Conservation (phyloP, 1,140 invertebrate genomes). For the Dreissena rostriformis region DNA sequence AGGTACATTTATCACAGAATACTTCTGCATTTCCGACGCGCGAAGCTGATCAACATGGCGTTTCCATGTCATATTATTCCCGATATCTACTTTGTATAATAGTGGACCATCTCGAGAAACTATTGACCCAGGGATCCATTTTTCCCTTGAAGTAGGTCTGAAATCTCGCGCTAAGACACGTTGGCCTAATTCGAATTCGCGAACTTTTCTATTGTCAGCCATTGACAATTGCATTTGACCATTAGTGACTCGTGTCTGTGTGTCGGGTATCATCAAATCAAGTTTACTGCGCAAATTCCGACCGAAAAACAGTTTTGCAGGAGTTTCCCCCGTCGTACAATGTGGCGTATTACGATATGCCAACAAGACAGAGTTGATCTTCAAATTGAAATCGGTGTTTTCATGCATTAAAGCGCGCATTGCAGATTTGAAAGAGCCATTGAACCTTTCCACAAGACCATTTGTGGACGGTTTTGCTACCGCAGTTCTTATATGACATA, state of each 20-base stretch:
- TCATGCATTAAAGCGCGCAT: slow-evolving; percentile 24
- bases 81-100: slow-evolving; percentile 7
- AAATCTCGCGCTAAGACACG: background rate
- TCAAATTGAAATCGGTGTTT: slow-evolving; percentile 47
- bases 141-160: background rate
- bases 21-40: slow-evolving; percentile 3
- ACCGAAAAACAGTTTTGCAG: slow-evolving; percentile 43
- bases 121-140: background rate
- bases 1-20: no score
- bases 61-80: background rate
- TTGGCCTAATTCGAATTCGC: background rate
- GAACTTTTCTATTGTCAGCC: background rate
- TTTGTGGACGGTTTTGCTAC: slow-evolving; percentile 58
- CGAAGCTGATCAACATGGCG: background rate
- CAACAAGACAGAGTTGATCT: slow-evolving; percentile 50
- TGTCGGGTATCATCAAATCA: slow-evolving; percentile 25
- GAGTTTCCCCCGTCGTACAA: slow-evolving; percentile 45
- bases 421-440: slow-evolving; percentile 56
- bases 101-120: slow-evolving; percentile 9
- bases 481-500: slow-evolving; percentile 24
- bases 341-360: slow-evolving; percentile 55
- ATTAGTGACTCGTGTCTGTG: background rate
- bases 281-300: slow-evolving; percentile 8
- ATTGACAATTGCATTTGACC: slow-evolving; percentile 11
- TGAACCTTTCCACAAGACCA: slow-evolving; percentile 57